Evolutionary conservation across 1,140 invertebrate genomes (phyloP).

Genomic region (Drosophila equinoxialis): DNA sequence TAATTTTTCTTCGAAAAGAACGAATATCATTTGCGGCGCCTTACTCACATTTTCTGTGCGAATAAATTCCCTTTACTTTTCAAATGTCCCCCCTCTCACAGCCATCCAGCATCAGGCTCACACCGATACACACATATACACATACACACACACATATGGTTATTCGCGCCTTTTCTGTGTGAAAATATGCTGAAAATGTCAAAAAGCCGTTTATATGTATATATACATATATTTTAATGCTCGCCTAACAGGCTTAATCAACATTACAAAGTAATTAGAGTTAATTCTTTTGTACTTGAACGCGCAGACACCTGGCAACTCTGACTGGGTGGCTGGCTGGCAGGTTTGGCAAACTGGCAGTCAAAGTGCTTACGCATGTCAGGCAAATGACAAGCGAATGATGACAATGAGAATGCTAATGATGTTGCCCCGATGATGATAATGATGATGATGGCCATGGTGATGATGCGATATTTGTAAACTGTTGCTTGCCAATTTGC

Average conservation of each 20-base stretch:
- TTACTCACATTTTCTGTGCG: neutral
- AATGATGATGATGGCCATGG: conserved; percentile 54
- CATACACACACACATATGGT: conserved; percentile 1
- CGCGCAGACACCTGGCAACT: conserved; percentile 49
- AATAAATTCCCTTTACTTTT: conserved; percentile 9
- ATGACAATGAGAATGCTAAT: conserved; percentile 37
- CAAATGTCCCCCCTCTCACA: neutral
- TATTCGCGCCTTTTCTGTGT: conserved; percentile 13
- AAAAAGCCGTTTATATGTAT: conserved; percentile 57
- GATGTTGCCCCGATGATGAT: conserved; percentile 36
- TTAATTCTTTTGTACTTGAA: conserved; percentile 76
- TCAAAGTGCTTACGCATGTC: conserved; percentile 56
- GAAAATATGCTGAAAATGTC: conserved; percentile 75
- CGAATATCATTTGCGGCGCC: no score
- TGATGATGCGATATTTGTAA: conserved; percentile 53
- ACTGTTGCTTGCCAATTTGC: conserved; percentile 76
- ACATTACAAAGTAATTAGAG: conserved; percentile 81
- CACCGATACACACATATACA: neutral
- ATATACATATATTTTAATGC: conserved; percentile 53
- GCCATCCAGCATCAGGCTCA: no score
- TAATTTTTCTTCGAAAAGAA: conserved; percentile 8
- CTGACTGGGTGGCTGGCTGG: neutral
- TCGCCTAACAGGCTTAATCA: conserved; percentile 75
- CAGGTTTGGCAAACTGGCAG: conserved; percentile 29
- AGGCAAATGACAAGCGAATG: conserved; percentile 37